Evolutionary conservation across 2,888 invertebrate genomes (phyloP), one percentile per base, ranked within the genome.

Genomic region (Cryptosula pallasiana): DNA sequence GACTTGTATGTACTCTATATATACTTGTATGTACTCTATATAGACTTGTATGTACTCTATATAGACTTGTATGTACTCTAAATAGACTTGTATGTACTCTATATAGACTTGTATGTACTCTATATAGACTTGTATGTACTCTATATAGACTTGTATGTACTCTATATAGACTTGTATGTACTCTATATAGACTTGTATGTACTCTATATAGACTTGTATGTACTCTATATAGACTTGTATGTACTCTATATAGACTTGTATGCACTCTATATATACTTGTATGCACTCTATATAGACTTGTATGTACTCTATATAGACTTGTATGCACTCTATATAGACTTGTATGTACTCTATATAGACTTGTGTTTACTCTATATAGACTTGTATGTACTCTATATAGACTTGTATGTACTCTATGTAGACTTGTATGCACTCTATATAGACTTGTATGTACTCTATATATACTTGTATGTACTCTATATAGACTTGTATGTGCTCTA

Each of bases 111-210:
- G 25, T 13, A 16, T 72, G 23, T 3, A 45, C 20, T 45, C 20
- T 20, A 45, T 27, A 72, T 5, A 63, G 23, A 71, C 27, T 69
- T n/a, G 27, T 34, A n/a, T n/a, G n/a, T n/a, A n/a, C n/a, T n/a
- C n/a, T n/a, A n/a, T n/a, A n/a, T n/a, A n/a, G n/a, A n/a, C n/a
- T n/a, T 69, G 25, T 13, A 16, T 72, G 23, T 3, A 45, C 20
- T 45, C 20, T 20, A 45, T 27, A 72, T 5, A 63, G 23, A 71
- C 27, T 69, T n/a, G 27, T 34, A n/a, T n/a, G n/a, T n/a, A n/a
- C n/a, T n/a, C n/a, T n/a, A n/a, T n/a, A n/a, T n/a, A n/a, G n/a
- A n/a, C n/a, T n/a, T 69, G 25, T 13, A 16, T 72, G 23, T 3
- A 45, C 20, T 45, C 20, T 20, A 45, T 27, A 72, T 5, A 63